Evolutionary conservation across 2,888 invertebrate genomes (phyloP).

Genomic region (Diaperis boleti): DNA sequence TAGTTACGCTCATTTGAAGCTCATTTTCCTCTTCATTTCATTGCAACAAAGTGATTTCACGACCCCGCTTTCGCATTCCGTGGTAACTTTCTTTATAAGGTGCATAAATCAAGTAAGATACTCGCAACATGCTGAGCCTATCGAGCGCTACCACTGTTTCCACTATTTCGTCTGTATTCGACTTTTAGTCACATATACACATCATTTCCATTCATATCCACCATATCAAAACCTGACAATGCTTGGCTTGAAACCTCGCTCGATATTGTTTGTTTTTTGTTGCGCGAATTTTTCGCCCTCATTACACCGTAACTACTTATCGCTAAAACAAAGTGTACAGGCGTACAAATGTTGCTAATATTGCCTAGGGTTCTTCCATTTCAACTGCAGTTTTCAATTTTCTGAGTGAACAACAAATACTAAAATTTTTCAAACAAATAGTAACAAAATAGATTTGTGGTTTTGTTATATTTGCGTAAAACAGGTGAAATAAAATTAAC

Average conservation of each 20-base stretch:
- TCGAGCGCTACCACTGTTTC: slow-evolving; percentile 30
- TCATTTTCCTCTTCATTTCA: slow-evolving; percentile 66
- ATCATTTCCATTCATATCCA: slow-evolving; percentile 33
- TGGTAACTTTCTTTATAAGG: slow-evolving; percentile 64
- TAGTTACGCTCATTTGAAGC: slow-evolving; percentile 63
- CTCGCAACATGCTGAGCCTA: slow-evolving; percentile 42
- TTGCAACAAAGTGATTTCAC: slow-evolving; percentile 64
- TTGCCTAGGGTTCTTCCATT: too few species aligned
- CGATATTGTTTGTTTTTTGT: not conserved
- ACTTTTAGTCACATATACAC: slow-evolving; percentile 39
- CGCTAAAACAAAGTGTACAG: not conserved
- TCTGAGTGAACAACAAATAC: not conserved
- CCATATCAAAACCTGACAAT: slow-evolving; percentile 20
- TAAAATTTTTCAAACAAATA: not conserved
- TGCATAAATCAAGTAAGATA: slow-evolving; percentile 63
- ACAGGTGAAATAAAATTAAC: too few species aligned
- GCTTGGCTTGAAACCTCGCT: not conserved
- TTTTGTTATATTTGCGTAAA: too few species aligned
- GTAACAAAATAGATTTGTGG: too few species aligned
- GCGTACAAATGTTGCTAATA: too few species aligned
- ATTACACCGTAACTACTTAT: not conserved
- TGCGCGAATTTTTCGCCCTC: not conserved
- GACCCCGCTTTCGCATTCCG: slow-evolving; percentile 61
- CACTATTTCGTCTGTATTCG: slow-evolving; percentile 19
- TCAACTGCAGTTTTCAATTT: too few species aligned